phyloP scores from a whole-genome alignment of 2,797 vertebrate species.

The Somateria mollissima region DNA sequence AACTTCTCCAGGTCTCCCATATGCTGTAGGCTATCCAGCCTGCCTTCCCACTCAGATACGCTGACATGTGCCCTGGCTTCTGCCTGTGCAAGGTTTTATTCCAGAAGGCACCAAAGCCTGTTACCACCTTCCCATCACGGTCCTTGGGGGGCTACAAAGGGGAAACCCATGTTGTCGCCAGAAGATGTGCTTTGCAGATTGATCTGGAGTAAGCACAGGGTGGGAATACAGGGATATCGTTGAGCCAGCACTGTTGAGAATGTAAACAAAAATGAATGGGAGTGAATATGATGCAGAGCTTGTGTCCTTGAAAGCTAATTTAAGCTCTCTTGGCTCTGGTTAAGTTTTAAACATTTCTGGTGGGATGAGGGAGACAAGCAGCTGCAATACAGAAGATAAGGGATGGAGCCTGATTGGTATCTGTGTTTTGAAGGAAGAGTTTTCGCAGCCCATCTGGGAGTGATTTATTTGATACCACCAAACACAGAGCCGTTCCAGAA shows the following conservation, averaged over 20 bases:
- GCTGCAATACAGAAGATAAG: conserved; percentile 23
- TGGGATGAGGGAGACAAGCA: conserved; percentile 43
- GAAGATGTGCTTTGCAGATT: neutral
- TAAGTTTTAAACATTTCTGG: conserved; percentile 26
- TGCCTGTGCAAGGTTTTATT: neutral
- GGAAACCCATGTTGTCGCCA: neutral
- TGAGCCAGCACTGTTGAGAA: neutral
- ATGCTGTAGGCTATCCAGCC: neutral
- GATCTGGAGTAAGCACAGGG: neutral
- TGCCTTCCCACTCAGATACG: neutral
- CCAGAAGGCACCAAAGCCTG: neutral
- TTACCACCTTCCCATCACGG: neutral
- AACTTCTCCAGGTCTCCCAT: neutral
- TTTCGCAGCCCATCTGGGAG: conserved; percentile 10
- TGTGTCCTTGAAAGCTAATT: conserved; percentile 64
- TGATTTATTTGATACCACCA: conserved; percentile 35
- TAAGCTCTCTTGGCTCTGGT: conserved; percentile 18
- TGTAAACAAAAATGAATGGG: conserved; percentile 11
- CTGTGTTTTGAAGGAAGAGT: conserved; percentile 47
- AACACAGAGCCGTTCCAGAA: conserved; percentile 10
- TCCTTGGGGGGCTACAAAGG: neutral
- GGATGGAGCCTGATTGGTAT: conserved; percentile 7
- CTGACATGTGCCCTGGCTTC: neutral
- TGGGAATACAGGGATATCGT: neutral
- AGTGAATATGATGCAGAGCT: conserved; percentile 1